Evolutionary conservation across 2,113 vertebrate species (phyloP).

Genomic region (Brevimyrus niger): DNA sequence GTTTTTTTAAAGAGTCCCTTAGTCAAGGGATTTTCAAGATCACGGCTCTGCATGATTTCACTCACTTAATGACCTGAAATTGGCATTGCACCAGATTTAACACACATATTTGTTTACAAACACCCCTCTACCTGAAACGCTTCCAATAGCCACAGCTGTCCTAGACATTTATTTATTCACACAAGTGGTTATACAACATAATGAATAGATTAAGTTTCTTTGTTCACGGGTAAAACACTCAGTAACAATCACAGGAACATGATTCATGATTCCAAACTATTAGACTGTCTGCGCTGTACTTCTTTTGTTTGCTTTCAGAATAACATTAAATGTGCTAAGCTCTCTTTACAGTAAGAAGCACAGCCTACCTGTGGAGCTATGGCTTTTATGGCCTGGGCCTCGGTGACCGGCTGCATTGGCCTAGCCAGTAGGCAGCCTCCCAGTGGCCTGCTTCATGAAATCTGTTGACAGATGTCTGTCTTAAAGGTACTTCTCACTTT

Average conservation of each 20-base stretch:
- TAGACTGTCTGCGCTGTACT: not conserved
- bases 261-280: not conserved
- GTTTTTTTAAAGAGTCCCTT: not conserved
- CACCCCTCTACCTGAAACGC: not conserved
- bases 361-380: not conserved
- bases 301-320: not conserved
- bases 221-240: not conserved
- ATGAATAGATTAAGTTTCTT: not conserved
- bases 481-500: constrained; percentile 38
- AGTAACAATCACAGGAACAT: not conserved
- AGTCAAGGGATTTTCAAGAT: not conserved
- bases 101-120: not conserved
- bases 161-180: not conserved
- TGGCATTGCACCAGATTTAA: not conserved
- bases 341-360: not conserved
- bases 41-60: not conserved
- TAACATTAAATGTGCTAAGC: not conserved
- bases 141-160: not conserved
- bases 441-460: constrained; percentile 21
- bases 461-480: constrained; percentile 44
- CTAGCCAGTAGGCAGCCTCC: not conserved
- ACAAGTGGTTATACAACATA: not conserved
- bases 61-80: not conserved
- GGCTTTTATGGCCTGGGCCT: not conserved
- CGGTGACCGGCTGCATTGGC: not conserved